Percentiles rank a stretch among this genome's conserved stretches.
phyloP scores from a whole-genome alignment of 2,888 invertebrate species.

The Pyrochroa serraticornis region DNA sequence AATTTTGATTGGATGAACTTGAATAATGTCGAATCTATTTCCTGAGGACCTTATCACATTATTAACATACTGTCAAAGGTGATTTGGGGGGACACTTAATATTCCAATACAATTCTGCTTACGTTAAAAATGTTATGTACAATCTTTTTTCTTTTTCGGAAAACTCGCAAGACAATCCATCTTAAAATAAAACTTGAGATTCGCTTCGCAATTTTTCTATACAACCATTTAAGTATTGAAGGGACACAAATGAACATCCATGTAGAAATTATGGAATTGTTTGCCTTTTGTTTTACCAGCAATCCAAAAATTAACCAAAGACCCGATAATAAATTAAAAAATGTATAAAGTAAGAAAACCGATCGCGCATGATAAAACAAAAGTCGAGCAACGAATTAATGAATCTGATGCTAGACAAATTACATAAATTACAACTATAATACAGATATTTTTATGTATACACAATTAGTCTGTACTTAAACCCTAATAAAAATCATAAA shows the following conservation, averaged over 20 bases:
- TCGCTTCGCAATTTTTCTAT: slow-evolving; percentile 45
- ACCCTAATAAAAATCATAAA: slow-evolving; percentile 40
- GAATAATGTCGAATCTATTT: slow-evolving; percentile 53
- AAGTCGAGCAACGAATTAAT: slow-evolving; percentile 45
- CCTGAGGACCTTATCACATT: slow-evolving; percentile 61
- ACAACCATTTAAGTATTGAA: slow-evolving; percentile 41
- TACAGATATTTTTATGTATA: slow-evolving; percentile 50
- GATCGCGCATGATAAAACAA: slow-evolving; percentile 43
- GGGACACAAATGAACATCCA: slow-evolving; percentile 48
- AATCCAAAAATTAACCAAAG: slow-evolving; percentile 23
- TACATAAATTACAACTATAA: slow-evolving; percentile 57
- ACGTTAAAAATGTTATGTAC: slow-evolving; percentile 31
- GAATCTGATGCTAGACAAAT: slow-evolving; percentile 42
- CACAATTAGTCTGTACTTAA: slow-evolving; percentile 47
- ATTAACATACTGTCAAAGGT: slow-evolving; percentile 43
- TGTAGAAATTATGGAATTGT: slow-evolving; percentile 36
- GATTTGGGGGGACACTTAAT: slow-evolving; percentile 23
- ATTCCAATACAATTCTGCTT: slow-evolving; percentile 23
- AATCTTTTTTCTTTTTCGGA: slow-evolving; percentile 26
- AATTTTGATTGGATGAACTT: slow-evolving; percentile 51
- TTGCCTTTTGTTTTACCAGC: slow-evolving; percentile 44
- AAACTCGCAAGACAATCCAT: slow-evolving; percentile 29
- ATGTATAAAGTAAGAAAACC: slow-evolving; percentile 24
- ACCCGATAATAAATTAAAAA: slow-evolving; percentile 22
- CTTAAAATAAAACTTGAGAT: slow-evolving; percentile 48